These are phyloP conservation scores for Muscicapa striata DNA, from an alignment of 2,797 vertebrate genomes.

Conservation along the genomic window DNA sequence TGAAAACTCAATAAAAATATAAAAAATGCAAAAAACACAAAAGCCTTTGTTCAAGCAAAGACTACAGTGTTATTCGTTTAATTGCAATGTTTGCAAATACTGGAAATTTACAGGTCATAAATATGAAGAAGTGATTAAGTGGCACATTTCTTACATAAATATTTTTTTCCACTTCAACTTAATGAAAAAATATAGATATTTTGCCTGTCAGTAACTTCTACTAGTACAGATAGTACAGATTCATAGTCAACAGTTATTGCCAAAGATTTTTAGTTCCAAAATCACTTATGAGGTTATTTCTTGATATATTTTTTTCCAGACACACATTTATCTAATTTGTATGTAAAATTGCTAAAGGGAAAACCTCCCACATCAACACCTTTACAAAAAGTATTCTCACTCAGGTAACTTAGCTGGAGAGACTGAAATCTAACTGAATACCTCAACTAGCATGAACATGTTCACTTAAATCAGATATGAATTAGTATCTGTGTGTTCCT, in stretches of 20 bases:
- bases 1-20: not conserved
- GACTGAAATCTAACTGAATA: slow-evolving; percentile 51
- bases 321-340: not conserved
- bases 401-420: slow-evolving; percentile 54
- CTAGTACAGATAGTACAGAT: not conserved
- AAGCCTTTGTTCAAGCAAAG: not conserved
- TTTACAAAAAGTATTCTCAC: slow-evolving; percentile 20
- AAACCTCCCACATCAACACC: slow-evolving; percentile 62
- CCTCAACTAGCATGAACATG: slow-evolving; percentile 61
- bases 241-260: not conserved
- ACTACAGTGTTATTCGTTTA: not conserved
- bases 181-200: not conserved
- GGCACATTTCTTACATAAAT: not conserved
- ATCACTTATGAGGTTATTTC: not conserved
- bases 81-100: not conserved
- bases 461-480: slow-evolving; percentile 53
- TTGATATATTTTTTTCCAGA: not conserved
- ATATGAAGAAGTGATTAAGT: not conserved
- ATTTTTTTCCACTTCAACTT: not conserved
- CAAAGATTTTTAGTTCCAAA: not conserved
- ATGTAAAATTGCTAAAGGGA: slow-evolving; percentile 52
- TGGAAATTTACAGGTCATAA: not conserved
- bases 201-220: not conserved
- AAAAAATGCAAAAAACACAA: not conserved
- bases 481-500: slow-evolving; percentile 45